Base-by-base conservation (phyloP, 1,140 invertebrate species). In the Brachionus paranguensis region DNA sequence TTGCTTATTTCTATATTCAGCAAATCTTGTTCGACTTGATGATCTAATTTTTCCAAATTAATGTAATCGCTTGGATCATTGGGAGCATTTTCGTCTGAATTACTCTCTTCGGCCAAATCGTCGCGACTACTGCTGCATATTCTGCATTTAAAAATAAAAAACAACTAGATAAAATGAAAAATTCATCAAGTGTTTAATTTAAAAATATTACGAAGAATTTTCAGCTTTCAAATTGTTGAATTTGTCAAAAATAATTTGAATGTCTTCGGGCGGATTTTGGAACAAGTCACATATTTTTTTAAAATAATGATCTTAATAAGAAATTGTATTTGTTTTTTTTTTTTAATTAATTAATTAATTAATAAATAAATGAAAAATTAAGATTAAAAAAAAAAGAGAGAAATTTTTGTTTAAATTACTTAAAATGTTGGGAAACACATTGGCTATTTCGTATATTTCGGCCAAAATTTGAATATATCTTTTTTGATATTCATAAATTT, bases 271-370 rank as follows among this genome's bases (percentile, higher is more conserved):
- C 50, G 72, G 43, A 50, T 50, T 47, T 29, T 20, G 43, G 50
- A 76, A 76, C 20, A 76, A 50, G 12, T 76, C 72, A 27, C 72
- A 76, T 29, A 76, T 76, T 50, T 47, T 76, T 76, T 76, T 76
- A 1, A 76, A 76, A 76, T 76, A 76, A 27, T 47, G 24, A 50
- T 76, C 72, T 76, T 17, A 37, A 37, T 37, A 37, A 37, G 6
- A 37, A 29, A 29, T 1, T 29, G 24, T 24, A 24, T 24, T 24
- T 24, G 24, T 24, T 29, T 29, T 29, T 29, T 29, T 29, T 0
- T 29, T 29, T 29, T 3, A 1, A 3, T 29, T 29, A 29, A 29
- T 29, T 29, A 29, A 37, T 37, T 37, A 37, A 37, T 37, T 7
- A 37, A 37, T 50, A 14, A 14, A 53, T 53, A 2, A n/a, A 3